Percentiles rank a stretch among this genome's conserved stretches.
Evolutionary conservation across 1,140 invertebrate genomes (phyloP).

Genomic region (Arion vulgaris): DNA sequence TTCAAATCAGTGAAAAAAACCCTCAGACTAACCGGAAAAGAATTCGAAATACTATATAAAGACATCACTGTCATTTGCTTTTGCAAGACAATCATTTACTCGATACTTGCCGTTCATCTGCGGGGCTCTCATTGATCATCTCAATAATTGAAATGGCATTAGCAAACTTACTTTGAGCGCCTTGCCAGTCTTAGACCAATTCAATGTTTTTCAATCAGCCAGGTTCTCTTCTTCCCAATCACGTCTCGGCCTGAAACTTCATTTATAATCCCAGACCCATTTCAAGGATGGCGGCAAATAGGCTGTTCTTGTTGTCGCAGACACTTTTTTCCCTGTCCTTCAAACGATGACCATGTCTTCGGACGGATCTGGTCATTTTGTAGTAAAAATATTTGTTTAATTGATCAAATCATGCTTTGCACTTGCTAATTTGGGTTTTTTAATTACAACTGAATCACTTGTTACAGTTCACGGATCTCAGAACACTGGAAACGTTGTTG

Average conservation of each 20-base stretch:
- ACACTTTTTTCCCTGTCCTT: not conserved
- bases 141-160: constrained; percentile 31
- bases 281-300: constrained; percentile 12
- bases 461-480: constrained; percentile 22
- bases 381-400: constrained; percentile 41
- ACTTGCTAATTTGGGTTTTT: constrained; percentile 37
- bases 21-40: not conserved
- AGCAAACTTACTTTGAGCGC: constrained; percentile 28
- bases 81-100: not conserved
- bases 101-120: not conserved
- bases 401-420: constrained; percentile 25
- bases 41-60: not conserved
- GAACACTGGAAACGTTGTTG: not conserved
- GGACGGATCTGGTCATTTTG: constrained; percentile 25
- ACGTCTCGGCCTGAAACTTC: not conserved
- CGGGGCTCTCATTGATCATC: not conserved
- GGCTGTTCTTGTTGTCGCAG: not conserved
- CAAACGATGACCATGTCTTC: constrained; percentile 5
- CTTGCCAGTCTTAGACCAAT: constrained; percentile 8
- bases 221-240: not conserved
- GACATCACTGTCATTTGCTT: not conserved
- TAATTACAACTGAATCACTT: constrained; percentile 36
- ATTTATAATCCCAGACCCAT: not conserved
- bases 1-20: too few species aligned
- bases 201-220: constrained; percentile 7